These are phyloP conservation scores for Ctenosaura bakeri DNA, from an alignment of 2,797 vertebrate genomes.

Conservation along the genomic window DNA sequence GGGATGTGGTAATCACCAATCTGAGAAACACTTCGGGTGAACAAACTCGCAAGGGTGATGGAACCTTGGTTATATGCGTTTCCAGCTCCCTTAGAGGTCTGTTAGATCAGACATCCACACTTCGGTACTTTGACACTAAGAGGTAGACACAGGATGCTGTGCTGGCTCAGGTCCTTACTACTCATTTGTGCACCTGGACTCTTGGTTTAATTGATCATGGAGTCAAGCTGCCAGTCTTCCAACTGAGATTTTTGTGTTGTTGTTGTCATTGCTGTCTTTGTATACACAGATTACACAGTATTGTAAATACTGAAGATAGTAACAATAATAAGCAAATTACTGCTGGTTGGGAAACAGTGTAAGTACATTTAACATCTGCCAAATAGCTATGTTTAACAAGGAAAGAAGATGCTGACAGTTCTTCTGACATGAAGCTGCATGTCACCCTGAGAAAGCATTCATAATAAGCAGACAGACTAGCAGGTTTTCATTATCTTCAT, in stretches of 20 bases:
- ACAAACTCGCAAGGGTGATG: not conserved
- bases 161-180: not conserved
- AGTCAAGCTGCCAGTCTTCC: not conserved
- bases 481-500: not conserved
- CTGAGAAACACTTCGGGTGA: too few relatives aligned
- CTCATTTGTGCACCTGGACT: not conserved
- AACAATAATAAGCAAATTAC: too few relatives aligned
- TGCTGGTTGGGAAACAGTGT: too few relatives aligned
- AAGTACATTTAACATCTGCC: too few relatives aligned
- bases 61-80: not conserved
- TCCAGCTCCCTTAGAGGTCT: not conserved
- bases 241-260: not conserved
- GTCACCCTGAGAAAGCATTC: constrained; percentile 1
- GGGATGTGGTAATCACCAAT: too few relatives aligned
- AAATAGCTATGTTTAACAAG: too few relatives aligned
- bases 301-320: too few relatives aligned
- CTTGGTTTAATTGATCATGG: not conserved
- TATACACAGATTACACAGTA: too few relatives aligned
- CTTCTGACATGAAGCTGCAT: not conserved
- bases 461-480: not conserved
- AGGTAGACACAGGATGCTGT: not conserved
- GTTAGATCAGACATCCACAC: not conserved
- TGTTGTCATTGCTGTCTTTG: too few relatives aligned
- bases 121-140: not conserved
- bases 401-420: not conserved